These are phyloP conservation scores for Anhinga rufa DNA, from an alignment of 2,113 vertebrate genomes.

Conservation along the genomic window DNA sequence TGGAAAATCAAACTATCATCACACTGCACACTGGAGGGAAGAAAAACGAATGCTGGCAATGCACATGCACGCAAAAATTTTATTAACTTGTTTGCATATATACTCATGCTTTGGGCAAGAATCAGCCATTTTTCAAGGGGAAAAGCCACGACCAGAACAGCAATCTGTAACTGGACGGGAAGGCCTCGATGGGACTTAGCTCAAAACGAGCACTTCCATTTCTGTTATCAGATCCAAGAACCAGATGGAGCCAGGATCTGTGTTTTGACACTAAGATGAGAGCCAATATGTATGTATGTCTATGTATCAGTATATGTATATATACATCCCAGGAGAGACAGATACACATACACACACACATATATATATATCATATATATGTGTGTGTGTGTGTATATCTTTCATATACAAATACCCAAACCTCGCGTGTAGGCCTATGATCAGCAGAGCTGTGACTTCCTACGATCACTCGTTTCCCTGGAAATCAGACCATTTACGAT, in stretches of 20 bases:
- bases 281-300: rapidly evolving
- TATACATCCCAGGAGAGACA: neutral
- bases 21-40: rapidly evolving
- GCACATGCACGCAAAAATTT: rapidly evolving
- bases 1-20: neutral
- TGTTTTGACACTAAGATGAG: neutral
- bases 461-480: neutral
- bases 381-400: too few species aligned
- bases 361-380: rapidly evolving
- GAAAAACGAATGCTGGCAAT: neutral
- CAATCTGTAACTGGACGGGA: neutral
- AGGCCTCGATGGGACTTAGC: neutral
- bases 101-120: neutral
- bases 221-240: neutral
- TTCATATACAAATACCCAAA: neutral
- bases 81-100: neutral
- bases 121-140: neutral
- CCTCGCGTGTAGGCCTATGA: rapidly evolving
- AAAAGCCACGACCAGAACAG: rapidly evolving
- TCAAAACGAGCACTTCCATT: neutral
- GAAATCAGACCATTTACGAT: neutral
- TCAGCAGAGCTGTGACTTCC: neutral
- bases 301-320: rapidly evolving
- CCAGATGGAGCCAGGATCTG: neutral
- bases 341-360: rapidly evolving